Evolutionary conservation across 1,140 invertebrate genomes (phyloP), one percentile per base, ranked within the genome.

Genomic region (Drosophila biarmipes): DNA sequence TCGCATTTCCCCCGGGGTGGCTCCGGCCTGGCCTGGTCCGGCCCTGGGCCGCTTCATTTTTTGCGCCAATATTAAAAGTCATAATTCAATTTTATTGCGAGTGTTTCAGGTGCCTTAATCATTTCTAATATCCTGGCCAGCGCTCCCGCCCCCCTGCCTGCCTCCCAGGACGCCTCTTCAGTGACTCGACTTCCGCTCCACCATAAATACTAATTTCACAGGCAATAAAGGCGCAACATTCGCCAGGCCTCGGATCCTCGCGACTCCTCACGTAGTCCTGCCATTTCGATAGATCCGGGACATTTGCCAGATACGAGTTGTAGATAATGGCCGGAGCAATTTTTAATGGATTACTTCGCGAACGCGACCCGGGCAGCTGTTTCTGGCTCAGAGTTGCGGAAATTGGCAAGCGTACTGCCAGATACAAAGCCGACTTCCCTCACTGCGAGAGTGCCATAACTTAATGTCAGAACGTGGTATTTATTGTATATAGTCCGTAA

Each of bases 31-130:
- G n/a, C n/a, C n/a, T n/a, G n/a, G n/a, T 62, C 21, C 52, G 52
- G 37, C 38, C 49, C 63, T 51, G 12, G 21, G 38, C 7, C 46
- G n/a, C 10, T 63, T 64, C 45, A 29, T 52, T 42, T 54, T 56
- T 38, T 75, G 84, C 84, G 84, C 84, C 81, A 90, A 90, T 80
- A 90, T 80, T 82, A 75, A 91, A 81, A 85, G 90, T 79, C 86
- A 91, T 91, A 91, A 91, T 90, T 91, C 90, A 91, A 91, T 91
- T 91, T 91, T 91, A 91, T 91, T 91, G 86, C 90, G 80, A 91
- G 84, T 90, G 75, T 87, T 91, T 90, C 84, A 86, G 80, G 85
- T 91, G 81, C 71, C 76, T 85, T 91, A 84, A 91, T 90, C 85
- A 87, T 81, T 80, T 81, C 85, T 91, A 91, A 91, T 91, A 91